Base-by-base conservation (phyloP, 2,888 invertebrate genomes). In the Teleiodes luculella region DNA sequence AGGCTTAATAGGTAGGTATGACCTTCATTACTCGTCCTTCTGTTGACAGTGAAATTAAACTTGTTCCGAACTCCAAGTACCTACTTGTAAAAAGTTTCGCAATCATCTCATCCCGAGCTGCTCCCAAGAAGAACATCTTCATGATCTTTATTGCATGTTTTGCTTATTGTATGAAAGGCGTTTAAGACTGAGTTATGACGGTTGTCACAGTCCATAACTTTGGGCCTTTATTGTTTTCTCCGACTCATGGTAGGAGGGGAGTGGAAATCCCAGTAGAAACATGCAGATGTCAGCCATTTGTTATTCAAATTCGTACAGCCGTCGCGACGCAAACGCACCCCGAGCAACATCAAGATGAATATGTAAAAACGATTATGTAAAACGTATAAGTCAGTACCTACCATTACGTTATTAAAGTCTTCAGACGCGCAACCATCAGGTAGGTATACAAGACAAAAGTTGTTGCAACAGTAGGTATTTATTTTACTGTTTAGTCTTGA, bases 341-440 rank as follows among this genome's bases (percentile, higher is more conserved):
- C 74, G 24, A 18, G 77, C 76, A 80, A 86, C 84, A 81, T 78
- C 66, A 68, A 75, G 70, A 86, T 88, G 86, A 87, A 86, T 88
- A 83, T 87, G 86, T 87, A 88, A 84, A 80, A 86, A 86, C 75
- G 78, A 83, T 87, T 84, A 84, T 83, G 86, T 82, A 83, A 83
- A 81, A 41, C 18, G 14, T 3, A 14, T 13, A 41, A 41, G 18
- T 10, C 5, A 5, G 18, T 5, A 1, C 18, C 1, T 20, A 6
- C 16, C 14, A 14, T 41, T 18, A 5, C 39, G 18, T 20, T 41
- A 18, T 41, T 41, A 11, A 18, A 18, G 24, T 24, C 24, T 24
- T n/a, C n/a, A n/a, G n/a, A 24, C 24, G 24, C 24, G 24, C 24
- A 3, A 24, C 3, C 24, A 6, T 6, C 24, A 6, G 24, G 6